phyloP scores from a whole-genome alignment of 1,140 invertebrate genomes.

The Drosophila ogumai region DNA sequence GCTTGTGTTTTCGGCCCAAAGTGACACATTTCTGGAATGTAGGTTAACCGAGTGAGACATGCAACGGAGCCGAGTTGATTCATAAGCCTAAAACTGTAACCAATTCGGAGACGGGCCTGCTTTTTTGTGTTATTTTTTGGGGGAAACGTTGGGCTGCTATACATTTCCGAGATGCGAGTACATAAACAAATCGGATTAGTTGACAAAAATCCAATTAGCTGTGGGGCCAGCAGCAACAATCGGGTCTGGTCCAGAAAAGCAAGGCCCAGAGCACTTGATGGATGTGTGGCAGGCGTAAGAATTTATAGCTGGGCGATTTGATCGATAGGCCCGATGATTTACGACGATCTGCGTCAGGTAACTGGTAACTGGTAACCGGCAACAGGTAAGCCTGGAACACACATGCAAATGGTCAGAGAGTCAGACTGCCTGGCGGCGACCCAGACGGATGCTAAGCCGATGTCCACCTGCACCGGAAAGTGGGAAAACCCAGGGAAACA shows the following conservation, averaged over 20 bases:
- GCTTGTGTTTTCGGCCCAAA: conserved; percentile 37
- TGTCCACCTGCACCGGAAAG: conserved; percentile 54
- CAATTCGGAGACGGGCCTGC: conserved; percentile 53
- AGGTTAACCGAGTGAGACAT: conserved; percentile 64
- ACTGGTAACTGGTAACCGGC: neutral
- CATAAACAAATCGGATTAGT: conserved; percentile 80
- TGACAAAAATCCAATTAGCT: conserved; percentile 80
- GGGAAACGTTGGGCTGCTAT: conserved; percentile 15
- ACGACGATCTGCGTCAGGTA: conserved; percentile 24
- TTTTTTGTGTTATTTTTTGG: conserved; percentile 4
- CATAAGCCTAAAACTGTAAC: conserved; percentile 78
- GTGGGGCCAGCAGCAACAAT: conserved; percentile 32
- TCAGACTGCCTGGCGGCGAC: conserved; percentile 67
- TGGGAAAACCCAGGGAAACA: conserved; percentile 51
- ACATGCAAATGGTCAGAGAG: conserved; percentile 58
- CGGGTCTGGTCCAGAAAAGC: conserved; percentile 14
- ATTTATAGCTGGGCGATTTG: conserved; percentile 58
- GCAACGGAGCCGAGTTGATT: conserved; percentile 60
- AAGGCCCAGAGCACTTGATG: conserved; percentile 56
- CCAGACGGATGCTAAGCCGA: conserved; percentile 38
- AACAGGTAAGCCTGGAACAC: conserved; percentile 11
- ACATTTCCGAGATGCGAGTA: conserved; percentile 55
- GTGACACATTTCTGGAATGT: conserved; percentile 69
- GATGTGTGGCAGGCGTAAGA: conserved; percentile 80
- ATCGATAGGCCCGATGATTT: conserved; percentile 71